Evolutionary conservation across 2,797 vertebrate genomes (phyloP), one percentile per base, ranked within the genome.

Genomic region (Xenentodon cancila): DNA sequence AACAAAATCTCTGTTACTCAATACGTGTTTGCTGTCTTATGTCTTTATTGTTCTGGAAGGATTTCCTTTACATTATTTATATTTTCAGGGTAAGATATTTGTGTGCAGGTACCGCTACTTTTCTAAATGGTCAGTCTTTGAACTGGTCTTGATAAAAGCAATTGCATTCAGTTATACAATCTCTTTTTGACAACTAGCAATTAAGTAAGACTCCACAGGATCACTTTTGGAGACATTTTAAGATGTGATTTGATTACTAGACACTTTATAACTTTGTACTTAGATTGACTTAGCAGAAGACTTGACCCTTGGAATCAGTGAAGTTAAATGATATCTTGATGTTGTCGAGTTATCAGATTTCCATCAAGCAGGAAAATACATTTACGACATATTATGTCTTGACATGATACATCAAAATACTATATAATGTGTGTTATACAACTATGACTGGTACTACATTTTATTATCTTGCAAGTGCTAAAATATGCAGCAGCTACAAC

Each of bases 201-300:
- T 75, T 56, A 3, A 51, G 34, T 34, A 48, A 68, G 70, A 63
- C 20, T 68, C 32, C 5, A 46, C n/a, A 16, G 15, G 46, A 46
- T 63, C 8, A 3, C 34, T 77, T 87, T 79, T 81, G 52, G 72
- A 76, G 71, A 80, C 72, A 62, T 19, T 56, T 60, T 42, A 47
- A 77, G 62, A 87, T 59, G 53, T 48, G 70, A 78, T 78, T 75
- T 67, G 64, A 77, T 73, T 65, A 32, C 21, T 45, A 37, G 43
- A 56, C 17, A n/a, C 46, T 86, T 90, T 82, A 86, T 59, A 64
- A 71, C 50, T 46, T 57, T 85, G 64, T 30, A 50, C 64, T 76
- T 43, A 75, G 71, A 84, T 77, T 34, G 20, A 7, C 68, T 54
- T 40, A 32, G 21, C 25, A 75, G 80, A 88, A 88, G 81, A 3